phyloP scores from a whole-genome alignment of 2,113 vertebrate species.

The Paratilapia polleni region DNA sequence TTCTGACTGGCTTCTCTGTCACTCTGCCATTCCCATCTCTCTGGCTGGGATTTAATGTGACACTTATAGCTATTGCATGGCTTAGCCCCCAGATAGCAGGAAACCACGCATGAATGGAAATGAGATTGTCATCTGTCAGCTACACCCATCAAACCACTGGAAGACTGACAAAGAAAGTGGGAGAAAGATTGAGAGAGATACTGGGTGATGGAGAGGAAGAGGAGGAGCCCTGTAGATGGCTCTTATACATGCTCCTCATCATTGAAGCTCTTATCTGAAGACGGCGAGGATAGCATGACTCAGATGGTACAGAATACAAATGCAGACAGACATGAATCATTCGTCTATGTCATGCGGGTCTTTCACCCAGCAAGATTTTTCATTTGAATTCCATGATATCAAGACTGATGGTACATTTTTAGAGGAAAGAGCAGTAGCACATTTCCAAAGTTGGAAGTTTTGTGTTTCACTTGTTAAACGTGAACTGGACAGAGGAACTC shows the following conservation, averaged over 20 bases:
- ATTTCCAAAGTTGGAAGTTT: neutral
- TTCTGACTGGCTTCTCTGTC: slow-evolving; percentile 71
- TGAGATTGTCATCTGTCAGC: slow-evolving; percentile 79
- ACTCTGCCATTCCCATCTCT: slow-evolving; percentile 64
- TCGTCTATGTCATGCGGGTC: slow-evolving; percentile 23
- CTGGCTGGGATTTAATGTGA: slow-evolving; percentile 76
- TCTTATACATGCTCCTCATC: slow-evolving; percentile 28
- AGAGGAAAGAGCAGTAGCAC: neutral
- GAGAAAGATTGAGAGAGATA: slow-evolving; percentile 62
- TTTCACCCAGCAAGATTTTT: slow-evolving; percentile 19
- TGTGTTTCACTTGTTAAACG: neutral
- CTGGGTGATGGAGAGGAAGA: slow-evolving; percentile 47
- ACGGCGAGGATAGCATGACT: slow-evolving; percentile 16
- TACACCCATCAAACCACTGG: slow-evolving; percentile 66
- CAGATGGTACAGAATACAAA: slow-evolving; percentile 51
- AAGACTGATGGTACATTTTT: neutral
- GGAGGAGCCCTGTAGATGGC: slow-evolving; percentile 38
- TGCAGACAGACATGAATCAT: slow-evolving; percentile 39
- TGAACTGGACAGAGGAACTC: neutral
- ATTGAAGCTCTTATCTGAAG: slow-evolving; percentile 48
- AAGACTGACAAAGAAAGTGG: slow-evolving; percentile 63
- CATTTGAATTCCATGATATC: slow-evolving; percentile 8
- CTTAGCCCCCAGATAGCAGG: slow-evolving; percentile 70
- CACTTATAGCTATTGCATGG: slow-evolving; percentile 77
- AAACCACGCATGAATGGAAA: slow-evolving; percentile 71